Percentiles rank a stretch among this genome's conserved stretches.
Evolutionary conservation across 2,113 vertebrate genomes (phyloP).

Genomic region (Gnathonemus echidnorhynchus): DNA sequence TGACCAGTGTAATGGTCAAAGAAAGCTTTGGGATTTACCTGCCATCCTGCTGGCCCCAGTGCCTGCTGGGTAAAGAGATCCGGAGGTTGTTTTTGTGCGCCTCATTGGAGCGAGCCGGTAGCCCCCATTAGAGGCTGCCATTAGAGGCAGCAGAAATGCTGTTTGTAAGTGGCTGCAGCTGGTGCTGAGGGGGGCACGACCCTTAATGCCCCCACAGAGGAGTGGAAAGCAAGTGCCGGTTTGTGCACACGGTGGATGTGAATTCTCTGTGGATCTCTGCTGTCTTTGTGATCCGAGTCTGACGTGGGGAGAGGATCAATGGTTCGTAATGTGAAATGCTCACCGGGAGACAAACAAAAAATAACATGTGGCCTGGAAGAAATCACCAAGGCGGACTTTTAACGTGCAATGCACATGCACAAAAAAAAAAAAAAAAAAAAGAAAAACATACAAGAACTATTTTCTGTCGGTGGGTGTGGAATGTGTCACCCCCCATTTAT

Average conservation of each 20-base stretch:
- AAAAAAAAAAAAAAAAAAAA: neutral
- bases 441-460: neutral
- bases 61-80: neutral
- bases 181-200: neutral
- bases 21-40: neutral
- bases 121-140: neutral
- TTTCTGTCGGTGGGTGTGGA: neutral
- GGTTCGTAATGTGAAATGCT: neutral
- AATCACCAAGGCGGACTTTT: neutral
- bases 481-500: neutral
- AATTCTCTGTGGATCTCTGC: neutral
- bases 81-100: neutral
- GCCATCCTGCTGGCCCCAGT: neutral
- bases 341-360: neutral
- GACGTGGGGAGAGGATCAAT: neutral
- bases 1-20: neutral
- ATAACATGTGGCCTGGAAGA: neutral
- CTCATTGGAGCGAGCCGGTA: neutral
- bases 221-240: neutral
- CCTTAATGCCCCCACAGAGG: neutral
- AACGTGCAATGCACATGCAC: neutral
- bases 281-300: neutral
- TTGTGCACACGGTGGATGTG: neutral
- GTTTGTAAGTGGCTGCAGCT: neutral
- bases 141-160: neutral